phyloP scores from a whole-genome alignment of 2,113 vertebrate genomes.

The Amphilophus citrinellus region DNA sequence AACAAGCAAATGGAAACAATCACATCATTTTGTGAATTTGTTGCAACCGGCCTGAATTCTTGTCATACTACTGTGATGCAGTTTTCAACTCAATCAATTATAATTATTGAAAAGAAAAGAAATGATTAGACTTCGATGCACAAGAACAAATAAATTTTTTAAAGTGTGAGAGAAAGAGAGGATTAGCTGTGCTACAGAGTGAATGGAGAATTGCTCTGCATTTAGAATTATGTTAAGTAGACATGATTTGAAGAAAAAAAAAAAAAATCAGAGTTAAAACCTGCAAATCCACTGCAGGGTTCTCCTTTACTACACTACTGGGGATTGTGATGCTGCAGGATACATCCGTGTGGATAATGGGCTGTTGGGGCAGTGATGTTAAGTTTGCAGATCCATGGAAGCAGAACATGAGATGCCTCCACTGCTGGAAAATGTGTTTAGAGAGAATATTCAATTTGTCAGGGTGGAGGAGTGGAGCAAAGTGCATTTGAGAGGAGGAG shows the following conservation, averaged over 20 bases:
- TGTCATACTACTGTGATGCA: neutral
- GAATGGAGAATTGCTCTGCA: neutral
- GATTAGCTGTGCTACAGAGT: neutral
- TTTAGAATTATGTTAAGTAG: constrained; percentile 1
- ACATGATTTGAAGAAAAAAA: neutral
- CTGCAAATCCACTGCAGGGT: neutral
- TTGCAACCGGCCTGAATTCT: neutral
- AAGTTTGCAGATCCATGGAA: constrained; percentile 38
- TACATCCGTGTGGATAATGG: constrained; percentile 22
- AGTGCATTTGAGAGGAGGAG: constrained; percentile 58
- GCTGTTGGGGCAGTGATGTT: constrained; percentile 13
- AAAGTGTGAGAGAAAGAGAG: neutral
- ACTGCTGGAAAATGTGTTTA: constrained; percentile 58
- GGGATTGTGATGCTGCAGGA: constrained; percentile 14
- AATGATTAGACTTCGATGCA: neutral
- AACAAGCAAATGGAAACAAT: neutral
- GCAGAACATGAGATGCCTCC: constrained; percentile 55
- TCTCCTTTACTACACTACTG: neutral
- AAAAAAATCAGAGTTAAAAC: neutral
- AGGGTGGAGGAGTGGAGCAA: constrained; percentile 53
- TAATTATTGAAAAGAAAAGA: neutral
- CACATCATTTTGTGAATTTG: neutral
- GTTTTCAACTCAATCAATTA: neutral
- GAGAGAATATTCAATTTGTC: constrained; percentile 68
- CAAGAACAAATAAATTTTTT: constrained; percentile 12